Base-by-base conservation (phyloP, 23 tunicate genomes). In the Corella eumyota region DNA sequence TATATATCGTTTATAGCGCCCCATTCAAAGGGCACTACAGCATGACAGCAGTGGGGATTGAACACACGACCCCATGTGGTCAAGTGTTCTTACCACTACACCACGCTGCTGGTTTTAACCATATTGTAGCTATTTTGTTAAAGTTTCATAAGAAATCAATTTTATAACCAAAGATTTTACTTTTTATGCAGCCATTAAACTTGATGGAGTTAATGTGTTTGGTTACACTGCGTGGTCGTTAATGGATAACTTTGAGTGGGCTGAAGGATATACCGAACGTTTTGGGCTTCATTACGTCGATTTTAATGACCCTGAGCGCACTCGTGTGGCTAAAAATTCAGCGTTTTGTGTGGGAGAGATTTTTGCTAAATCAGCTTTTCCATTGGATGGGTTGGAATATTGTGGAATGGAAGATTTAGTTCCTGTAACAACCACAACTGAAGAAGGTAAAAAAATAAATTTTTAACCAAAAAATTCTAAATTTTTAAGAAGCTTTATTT, bases 211-310 rank as follows among this genome's bases (percentile, higher is more conserved):
- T 0, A 77, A 92, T 45, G 98, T 92, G 24, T 76, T 66, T 49
- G 98, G 93, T 7, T 92, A 82, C 86, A 92, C 93, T 4, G 98
- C 98, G 13, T 92, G 98, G 98, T 92, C 98, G 22, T 49, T 92
- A 13, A 92, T 92, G 98, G 98, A 92, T 57, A 92, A 92, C 66
- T 92, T 92, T 67, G 98, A 92, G 60, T 92, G 98, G 98, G 83
- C 84, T 1, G 72, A 66, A 49, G 98, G 98, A 11, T 90, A 90
- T 66, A 56, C 62, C 29, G 98, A 80, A 55, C 57, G 98, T 29
- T 90, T 90, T 57, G 97, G 97, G 40, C 40, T 90, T 31, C 79
- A 68, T 37, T 90, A 82, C 82, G 81, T 90, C 57, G 38, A 90
- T 61, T 90, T 90, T 56, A 73, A 52, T 50, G 97, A 90, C 77